Base-by-base conservation (phyloP, 1,140 invertebrate genomes). In the Drosophila ogumai region DNA sequence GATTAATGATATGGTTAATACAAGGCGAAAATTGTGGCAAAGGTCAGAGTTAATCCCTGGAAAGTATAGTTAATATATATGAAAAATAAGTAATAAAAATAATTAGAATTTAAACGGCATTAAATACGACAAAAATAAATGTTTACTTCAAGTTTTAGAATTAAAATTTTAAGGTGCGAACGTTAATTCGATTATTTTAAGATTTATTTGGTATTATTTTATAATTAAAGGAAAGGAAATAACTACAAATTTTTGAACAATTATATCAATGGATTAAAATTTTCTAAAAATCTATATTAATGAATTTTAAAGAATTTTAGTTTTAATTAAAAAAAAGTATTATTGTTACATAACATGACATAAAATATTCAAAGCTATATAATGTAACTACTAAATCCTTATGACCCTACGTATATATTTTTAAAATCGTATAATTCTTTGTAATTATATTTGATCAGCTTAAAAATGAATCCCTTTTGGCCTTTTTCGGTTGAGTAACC, bases 1-100 rank as follows among this genome's bases (percentile, higher is more conserved):
- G 31, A 34, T 55, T 55, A 55, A 38, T 25, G 12, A 6, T 19
- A 55, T 19, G 31, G 13, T 40, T 56, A 56, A 38, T 40, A 56
- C 10, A 25, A 22, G 19, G 5, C 32, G 13, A 36, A 36, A 36
- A 55, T 12, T 38, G 8, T 38, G 1, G 32, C 32, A 38, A 56
- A 56, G 19, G 54, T 36, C 19, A 56, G 6, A 40, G 19, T 40
- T 22, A 56, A 56, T 56, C 13, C 13, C 32, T 9, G 32, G 2
- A 56, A 55, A 38, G 8, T 10, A 25, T 38, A 15, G 5, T 28
- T 28, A 28, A 28, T 28, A 28, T 28, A 6, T 28, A 28, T 28
- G 6, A 5, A 4, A 1, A 34, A 15, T 34, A 9, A 22, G 15
- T 22, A 36, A 6, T 5, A 0, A 5, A 10, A 31, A n/a, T 3